Percentiles rank a stretch among this genome's conserved stretches.
Evolutionary conservation across 2,113 vertebrate genomes (phyloP).

Genomic region (Anhinga rufa): DNA sequence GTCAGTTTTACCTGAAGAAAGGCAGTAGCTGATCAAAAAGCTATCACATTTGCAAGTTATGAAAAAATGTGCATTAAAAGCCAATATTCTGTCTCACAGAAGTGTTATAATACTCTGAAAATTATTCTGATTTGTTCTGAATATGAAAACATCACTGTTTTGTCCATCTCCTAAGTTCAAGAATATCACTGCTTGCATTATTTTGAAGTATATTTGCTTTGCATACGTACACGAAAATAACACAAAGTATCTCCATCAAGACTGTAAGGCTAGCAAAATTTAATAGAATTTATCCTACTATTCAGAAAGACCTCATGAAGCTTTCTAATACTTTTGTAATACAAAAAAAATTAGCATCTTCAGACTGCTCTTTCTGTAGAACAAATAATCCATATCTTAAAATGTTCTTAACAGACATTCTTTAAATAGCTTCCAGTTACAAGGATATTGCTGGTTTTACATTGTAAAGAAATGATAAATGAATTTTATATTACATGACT

Average conservation of each 20-base stretch:
- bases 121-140: not conserved
- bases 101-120: not conserved
- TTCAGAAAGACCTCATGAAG: not conserved
- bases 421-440: not conserved
- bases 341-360: not conserved
- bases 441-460: not conserved
- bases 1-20: conserved; percentile 5
- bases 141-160: not conserved
- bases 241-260: not conserved
- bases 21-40: not conserved
- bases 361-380: not conserved
- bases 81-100: not conserved
- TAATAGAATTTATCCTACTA: not conserved
- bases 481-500: not conserved
- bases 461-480: not conserved
- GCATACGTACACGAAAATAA: not conserved
- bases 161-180: not conserved
- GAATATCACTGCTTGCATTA: not conserved
- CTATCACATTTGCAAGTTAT: not conserved
- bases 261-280: not conserved
- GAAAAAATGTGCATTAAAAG: not conserved
- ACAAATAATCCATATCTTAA: not conserved
- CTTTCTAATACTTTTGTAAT: not conserved
- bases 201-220: not conserved
- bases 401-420: not conserved